Conservation (phyloP, 2,797 vertebrate genomes). For the Threskiornis aethiopicus region DNA sequence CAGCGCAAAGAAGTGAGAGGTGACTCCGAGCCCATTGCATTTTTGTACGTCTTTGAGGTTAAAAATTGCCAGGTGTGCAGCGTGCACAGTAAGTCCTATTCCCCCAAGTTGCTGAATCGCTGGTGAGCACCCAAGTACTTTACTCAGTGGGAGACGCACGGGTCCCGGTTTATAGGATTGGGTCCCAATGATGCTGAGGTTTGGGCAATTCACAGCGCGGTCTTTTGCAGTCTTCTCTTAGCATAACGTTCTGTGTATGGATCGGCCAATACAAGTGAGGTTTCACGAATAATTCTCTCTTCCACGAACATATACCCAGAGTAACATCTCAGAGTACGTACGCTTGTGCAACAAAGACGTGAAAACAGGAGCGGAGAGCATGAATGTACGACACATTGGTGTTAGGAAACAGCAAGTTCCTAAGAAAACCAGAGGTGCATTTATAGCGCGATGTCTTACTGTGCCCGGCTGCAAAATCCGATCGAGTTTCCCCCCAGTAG, state of each 20-base stretch:
- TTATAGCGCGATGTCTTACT: conserved; percentile 3
- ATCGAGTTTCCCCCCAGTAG: conserved; percentile 40
- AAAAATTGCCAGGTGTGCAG: background rate
- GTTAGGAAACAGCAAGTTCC: background rate
- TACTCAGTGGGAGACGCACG: rapidly evolving
- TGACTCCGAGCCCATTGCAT: background rate
- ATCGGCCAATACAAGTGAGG: background rate
- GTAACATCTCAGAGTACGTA: background rate
- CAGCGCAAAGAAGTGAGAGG: background rate
- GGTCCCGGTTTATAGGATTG: too few species aligned
- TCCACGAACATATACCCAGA: too few species aligned
- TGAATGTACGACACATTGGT: background rate
- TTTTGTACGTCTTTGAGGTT: background rate
- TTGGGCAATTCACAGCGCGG: background rate
- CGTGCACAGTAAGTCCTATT: rapidly evolving
- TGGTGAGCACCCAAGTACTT: background rate
- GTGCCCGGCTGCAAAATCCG: conserved; percentile 51
- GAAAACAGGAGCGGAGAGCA: background rate
- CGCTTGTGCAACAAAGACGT: background rate
- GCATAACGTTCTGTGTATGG: rapidly evolving
- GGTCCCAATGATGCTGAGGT: too few species aligned
- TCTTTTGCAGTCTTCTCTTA: background rate
- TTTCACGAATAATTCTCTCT: background rate
- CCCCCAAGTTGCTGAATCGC: background rate
- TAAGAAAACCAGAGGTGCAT: background rate